phyloP scores from a whole-genome alignment of 2,888 invertebrate species.

The Eupithecia centaureata region DNA sequence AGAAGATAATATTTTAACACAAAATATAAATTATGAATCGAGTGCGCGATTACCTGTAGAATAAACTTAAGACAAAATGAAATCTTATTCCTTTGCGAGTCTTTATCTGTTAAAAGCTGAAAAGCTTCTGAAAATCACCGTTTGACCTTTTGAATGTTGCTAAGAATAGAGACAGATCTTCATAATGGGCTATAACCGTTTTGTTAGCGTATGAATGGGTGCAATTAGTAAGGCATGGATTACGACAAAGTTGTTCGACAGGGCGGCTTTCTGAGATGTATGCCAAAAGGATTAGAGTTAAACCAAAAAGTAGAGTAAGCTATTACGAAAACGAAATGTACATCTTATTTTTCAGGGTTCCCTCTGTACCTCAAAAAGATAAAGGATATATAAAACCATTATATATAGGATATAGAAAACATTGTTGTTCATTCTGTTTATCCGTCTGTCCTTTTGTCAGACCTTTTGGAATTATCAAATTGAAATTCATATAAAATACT shows the following conservation, averaged over 20 bases:
- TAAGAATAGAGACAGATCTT: constrained; percentile 45
- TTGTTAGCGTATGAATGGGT: constrained; percentile 54
- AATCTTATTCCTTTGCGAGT: constrained; percentile 1
- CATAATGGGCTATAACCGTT: constrained; percentile 49
- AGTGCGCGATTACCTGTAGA: background rate
- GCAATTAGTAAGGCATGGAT: constrained; percentile 55
- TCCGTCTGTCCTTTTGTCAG: too few species aligned
- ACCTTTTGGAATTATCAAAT: too few species aligned
- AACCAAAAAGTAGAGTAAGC: too few species aligned
- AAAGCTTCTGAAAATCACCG: constrained; percentile 8
- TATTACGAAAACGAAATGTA: too few species aligned
- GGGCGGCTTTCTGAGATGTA: background rate
- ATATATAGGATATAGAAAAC: too few species aligned
- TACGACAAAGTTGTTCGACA: constrained; percentile 14
- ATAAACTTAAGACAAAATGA: background rate
- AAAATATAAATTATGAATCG: background rate
- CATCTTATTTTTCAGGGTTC: too few species aligned
- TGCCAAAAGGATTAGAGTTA: background rate
- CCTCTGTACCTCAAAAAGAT: too few species aligned
- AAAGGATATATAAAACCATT: too few species aligned
- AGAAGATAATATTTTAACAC: too few species aligned
- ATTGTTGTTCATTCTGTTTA: too few species aligned
- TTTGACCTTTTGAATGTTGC: constrained; percentile 33
- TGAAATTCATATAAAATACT: too few species aligned
- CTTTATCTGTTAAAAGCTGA: constrained; percentile 13